Evolutionary conservation across 1,140 invertebrate species (phyloP).

Genomic region (Drosophila hydei): DNA sequence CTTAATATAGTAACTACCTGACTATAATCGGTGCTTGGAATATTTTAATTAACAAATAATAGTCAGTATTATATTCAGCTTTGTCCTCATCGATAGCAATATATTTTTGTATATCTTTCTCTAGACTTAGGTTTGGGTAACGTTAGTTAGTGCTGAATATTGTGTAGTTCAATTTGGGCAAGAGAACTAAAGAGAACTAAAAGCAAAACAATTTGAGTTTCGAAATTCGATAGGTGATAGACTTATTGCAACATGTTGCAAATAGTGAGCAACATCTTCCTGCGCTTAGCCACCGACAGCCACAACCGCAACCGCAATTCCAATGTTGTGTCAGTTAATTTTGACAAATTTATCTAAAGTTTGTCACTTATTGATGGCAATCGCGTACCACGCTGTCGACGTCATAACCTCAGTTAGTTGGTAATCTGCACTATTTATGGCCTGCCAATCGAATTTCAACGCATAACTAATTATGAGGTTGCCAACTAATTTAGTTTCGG

Average conservation of each 20-base stretch:
- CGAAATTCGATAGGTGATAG: too few species aligned
- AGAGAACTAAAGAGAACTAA: too few species aligned
- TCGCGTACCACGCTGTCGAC: constrained; percentile 5
- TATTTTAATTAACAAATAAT: too few species aligned
- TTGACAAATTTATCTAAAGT: constrained; percentile 74
- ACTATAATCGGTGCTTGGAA: too few species aligned
- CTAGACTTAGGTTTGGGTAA: too few species aligned
- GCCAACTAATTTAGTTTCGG: constrained; percentile 61
- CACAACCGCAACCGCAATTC: constrained; percentile 56
- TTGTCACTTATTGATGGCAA: constrained; percentile 75
- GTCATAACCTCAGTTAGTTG: constrained; percentile 5
- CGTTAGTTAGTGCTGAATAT: too few species aligned
- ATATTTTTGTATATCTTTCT: too few species aligned
- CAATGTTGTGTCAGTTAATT: constrained; percentile 72
- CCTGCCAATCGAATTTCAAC: constrained; percentile 62
- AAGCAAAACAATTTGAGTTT: neutral
- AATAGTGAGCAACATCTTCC: constrained; percentile 29
- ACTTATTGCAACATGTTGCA: constrained; percentile 37
- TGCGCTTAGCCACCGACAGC: neutral
- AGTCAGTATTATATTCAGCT: too few species aligned
- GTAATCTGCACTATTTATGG: constrained; percentile 50
- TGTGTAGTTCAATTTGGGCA: too few species aligned
- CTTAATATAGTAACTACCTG: too few species aligned
- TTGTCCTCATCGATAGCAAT: too few species aligned
- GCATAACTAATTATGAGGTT: constrained; percentile 78